Base-by-base conservation (phyloP, 2,797 vertebrate genomes). In the Myripristis murdjan region DNA sequence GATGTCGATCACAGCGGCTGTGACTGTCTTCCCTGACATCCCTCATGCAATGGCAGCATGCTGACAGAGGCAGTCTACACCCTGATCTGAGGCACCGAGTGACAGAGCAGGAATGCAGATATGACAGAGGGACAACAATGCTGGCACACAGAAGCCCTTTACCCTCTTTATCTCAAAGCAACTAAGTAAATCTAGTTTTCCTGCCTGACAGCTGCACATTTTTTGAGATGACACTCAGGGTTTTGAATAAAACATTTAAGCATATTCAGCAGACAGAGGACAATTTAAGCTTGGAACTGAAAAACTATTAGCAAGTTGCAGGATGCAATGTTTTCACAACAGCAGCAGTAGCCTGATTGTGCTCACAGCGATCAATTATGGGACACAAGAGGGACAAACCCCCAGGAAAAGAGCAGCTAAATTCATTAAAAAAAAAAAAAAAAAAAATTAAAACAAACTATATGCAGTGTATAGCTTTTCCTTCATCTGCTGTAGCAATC, bases 31-130 rank as follows among this genome's bases (percentile, higher is more conserved):
- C 20, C 18, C 37, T 33, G 16, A 18, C 26, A 56, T 49, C 4
- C 3, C 18, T 53, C 48, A 49, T 12, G 33, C 2, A 39, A 18
- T 22, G 2, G 54, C 64, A 51, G 63, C 35, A 0, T 39, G 67
- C 59, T 52, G 60, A 71, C 23, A 16, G n/a, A 26, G 14, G 9
- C 18, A 49, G 64, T 54, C 66, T 47, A n/a, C 57, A 28, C 4
- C 5, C 12, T 75, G 49, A 70, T 39, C 22, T 2, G 67, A 64
- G 39, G n/a, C 12, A 10, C 39, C 35, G 15, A 49, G 41, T 35
- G 24, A 7, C 47, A 10, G 33, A 26, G 37, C 4, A 8, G 33
- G 16, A n/a, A 14, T 18, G 64, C 11, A 31, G 51, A n/a, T n/a
- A n/a, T n/a, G 16, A 33, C n/a, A 6, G 6, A 2, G n/a, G 31